Evolutionary conservation across 2,888 invertebrate genomes (phyloP).

Genomic region (Stomorhina lunata): DNA sequence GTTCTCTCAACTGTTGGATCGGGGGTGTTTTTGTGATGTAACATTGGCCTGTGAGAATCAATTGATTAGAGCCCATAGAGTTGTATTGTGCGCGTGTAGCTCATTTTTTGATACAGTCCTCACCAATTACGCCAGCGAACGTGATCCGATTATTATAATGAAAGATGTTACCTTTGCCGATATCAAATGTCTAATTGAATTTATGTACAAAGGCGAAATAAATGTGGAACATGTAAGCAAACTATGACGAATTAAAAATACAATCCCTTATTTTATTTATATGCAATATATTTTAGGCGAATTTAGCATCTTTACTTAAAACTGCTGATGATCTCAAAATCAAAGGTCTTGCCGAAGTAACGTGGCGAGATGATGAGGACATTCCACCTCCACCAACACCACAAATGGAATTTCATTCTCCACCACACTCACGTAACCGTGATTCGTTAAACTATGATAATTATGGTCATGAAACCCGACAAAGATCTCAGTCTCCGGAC

Average conservation of each 20-base stretch:
- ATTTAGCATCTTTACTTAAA: conserved; percentile 91
- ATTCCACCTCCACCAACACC: conserved; percentile 73
- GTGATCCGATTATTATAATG: conserved; percentile 90
- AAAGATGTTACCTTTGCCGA: conserved; percentile 95
- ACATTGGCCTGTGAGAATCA: conserved; percentile 93
- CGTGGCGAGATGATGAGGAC: conserved; percentile 86
- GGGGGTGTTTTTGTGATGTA: conserved; percentile 94
- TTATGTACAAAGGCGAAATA: conserved; percentile 98
- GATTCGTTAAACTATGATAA: conserved; percentile 68
- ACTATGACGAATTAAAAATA: not conserved
- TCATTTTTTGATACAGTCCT: conserved; percentile 94
- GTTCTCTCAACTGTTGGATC: conserved; percentile 91
- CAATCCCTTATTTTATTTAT: not conserved
- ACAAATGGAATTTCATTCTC: conserved; percentile 74
- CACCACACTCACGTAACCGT: conserved; percentile 69
- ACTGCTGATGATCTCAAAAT: conserved; percentile 95
- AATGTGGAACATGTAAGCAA: conserved; percentile 94
- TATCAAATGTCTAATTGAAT: conserved; percentile 93
- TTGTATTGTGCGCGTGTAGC: conserved; percentile 93
- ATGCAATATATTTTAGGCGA: conserved; percentile 83
- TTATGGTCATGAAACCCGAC: conserved; percentile 53
- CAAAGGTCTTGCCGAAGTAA: conserved; percentile 94
- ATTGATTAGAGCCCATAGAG: conserved; percentile 88
- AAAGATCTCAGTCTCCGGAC: conserved; percentile 61
- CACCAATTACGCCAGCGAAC: conserved; percentile 87